A percentile compares a stretch with the other conserved stretches of the same genome.
These are phyloP conservation scores for Periophthalmus magnuspinnatus DNA, from an alignment of 2,797 vertebrate species.

Conservation along the genomic window DNA sequence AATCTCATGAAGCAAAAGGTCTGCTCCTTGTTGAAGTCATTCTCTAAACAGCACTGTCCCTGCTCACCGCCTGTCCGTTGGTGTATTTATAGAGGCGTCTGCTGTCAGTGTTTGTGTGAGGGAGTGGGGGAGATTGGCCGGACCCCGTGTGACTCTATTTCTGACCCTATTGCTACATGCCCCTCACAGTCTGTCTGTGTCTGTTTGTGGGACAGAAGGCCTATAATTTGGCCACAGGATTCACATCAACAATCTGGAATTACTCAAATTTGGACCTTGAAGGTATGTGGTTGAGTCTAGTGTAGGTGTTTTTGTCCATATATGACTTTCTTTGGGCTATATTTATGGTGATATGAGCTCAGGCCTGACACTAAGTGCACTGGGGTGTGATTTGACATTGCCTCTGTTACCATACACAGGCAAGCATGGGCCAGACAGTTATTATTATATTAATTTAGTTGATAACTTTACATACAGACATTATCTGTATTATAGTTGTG, in stretches of 20 bases:
- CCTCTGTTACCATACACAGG: conserved; percentile 4
- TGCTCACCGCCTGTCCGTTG: conserved; percentile 21
- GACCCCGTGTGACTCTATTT: conserved; percentile 67
- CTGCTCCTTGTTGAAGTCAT: conserved; percentile 4
- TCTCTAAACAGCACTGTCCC: conserved; percentile 60
- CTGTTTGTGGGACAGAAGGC: conserved; percentile 45
- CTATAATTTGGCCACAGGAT: conserved; percentile 31
- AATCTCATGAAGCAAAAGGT: background rate
- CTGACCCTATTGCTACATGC: conserved; percentile 50
- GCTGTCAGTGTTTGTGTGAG: conserved; percentile 70
- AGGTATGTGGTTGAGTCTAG: conserved; percentile 48
- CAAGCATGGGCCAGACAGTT: background rate
- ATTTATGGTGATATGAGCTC: conserved; percentile 19
- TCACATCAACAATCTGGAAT: conserved; percentile 36
- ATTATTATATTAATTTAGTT: too few relatives aligned
- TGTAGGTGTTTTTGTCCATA: background rate
- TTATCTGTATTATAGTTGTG: background rate
- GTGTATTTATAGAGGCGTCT: conserved; percentile 90
- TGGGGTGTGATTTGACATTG: conserved; percentile 20
- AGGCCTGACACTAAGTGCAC: conserved; percentile 7
- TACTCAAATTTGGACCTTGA: conserved; percentile 6
- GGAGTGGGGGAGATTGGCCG: conserved; percentile 50
- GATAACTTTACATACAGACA: background rate
- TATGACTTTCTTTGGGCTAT: conserved; percentile 12
- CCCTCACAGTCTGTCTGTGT: conserved; percentile 38